Evolutionary conservation across 2,113 vertebrate species (phyloP).

Genomic region (Salminus brasiliensis): DNA sequence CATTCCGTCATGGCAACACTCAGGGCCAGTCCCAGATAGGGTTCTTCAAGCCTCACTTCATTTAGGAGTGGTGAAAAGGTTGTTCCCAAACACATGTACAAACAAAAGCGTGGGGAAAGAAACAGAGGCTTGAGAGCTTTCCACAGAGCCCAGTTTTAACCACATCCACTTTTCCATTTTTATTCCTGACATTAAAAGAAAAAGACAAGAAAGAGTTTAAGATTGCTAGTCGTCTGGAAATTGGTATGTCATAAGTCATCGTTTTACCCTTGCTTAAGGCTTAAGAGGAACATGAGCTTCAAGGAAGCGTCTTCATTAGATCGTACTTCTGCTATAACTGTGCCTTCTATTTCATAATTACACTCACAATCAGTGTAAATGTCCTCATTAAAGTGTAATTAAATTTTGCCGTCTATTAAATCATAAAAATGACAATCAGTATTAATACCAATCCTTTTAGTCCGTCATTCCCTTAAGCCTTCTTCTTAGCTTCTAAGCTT

Average conservation of each 20-base stretch:
- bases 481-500: background rate
- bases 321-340: background rate
- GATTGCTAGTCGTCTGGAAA: background rate
- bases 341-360: conserved; percentile 5
- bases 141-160: too few relatives aligned
- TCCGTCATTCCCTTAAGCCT: background rate
- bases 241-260: background rate
- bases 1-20: background rate
- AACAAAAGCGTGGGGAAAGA: background rate
- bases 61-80: background rate
- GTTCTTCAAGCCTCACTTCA: background rate
- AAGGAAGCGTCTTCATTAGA: conserved; percentile 10
- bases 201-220: too few relatives aligned
- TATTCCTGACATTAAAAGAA: too few relatives aligned
- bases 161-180: too few relatives aligned
- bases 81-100: background rate
- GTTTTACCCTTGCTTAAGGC: background rate
- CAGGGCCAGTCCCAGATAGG: background rate
- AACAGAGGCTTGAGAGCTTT: too few relatives aligned
- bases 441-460: background rate
- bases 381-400: conserved; percentile 15
- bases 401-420: conserved; percentile 18
- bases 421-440: conserved; percentile 5
- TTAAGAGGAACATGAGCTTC: conserved; percentile 5
- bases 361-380: background rate